Evolutionary conservation across 2,797 vertebrate genomes (phyloP), one percentile per base, ranked within the genome.

Genomic region (Lagodon rhomboides): DNA sequence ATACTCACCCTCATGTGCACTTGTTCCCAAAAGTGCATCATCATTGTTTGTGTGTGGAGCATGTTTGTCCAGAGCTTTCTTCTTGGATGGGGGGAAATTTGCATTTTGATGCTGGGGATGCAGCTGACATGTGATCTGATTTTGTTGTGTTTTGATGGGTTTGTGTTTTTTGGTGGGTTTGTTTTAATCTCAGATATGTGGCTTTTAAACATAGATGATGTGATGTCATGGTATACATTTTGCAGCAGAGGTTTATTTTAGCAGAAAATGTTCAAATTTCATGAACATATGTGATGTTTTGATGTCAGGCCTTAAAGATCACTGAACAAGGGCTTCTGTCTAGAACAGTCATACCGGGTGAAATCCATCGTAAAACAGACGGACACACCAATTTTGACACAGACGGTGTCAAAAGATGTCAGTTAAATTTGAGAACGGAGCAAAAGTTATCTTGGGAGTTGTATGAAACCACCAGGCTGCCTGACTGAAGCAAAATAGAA

Each of bases 21-120:
- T 56, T 62, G 25, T 34, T 74, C 22, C 11, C 18, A 64, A 59
- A 86, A 85, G 64, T 84, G 86, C 85, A 46, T 63, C 53, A 61
- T 87, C 84, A 77, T 63, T 49, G 56, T 67, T 34, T 34, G 34
- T 62, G 53, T 22, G 13, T 68, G 68, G 65, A 41, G 59, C 23
- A 3, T 18, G 20, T 53, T 59, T 44, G 7, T 59, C 12, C 20
- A 20, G 9, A 64, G 47, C 66, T 73, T 84, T 69, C 68, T 65
- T 9, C 5, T 56, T 69, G 53, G 12, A 41, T 25, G n/a, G 0
- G 20, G 11, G 12, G 15, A 62, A 69, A 68, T 68, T n/a, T 25
- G 41, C 15, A 56, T 30, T 56, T 27, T 25, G 7, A 49, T 63
- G 49, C 15, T 4, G 18, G 4, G 47, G 17, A 59, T 15, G 67